Base-by-base conservation (phyloP, 1,140 invertebrate species). In the Choristoneura fumiferana region DNA sequence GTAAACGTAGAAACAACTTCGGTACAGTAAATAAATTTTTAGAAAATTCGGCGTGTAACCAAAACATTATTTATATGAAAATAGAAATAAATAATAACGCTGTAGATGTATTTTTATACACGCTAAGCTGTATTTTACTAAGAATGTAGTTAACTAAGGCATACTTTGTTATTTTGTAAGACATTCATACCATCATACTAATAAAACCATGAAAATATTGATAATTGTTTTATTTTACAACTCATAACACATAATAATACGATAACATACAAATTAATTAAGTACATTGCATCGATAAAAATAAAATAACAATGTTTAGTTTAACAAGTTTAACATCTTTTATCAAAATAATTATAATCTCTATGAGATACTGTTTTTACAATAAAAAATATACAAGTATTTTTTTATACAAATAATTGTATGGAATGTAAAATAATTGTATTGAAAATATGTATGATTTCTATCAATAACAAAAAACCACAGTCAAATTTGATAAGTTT, bases 121-220 rank as follows among this genome's bases (percentile, higher is more conserved):
- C 54, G 38, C 64, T 76, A 81, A 80, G 76, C 54, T 87, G 85
- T 87, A 84, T 85, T 84, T 84, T 84, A 78, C 65, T 84, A 80
- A 75, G 70, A 69, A 54, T 56, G 36, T 70, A 66, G 61, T 17
- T 60, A n/a, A n/a, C 40, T 80, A 73, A 73, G 59, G 57, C n/a
- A 34, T 18, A 62, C 65, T 75, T 68, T 58, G 68, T 69, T 57
- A 69, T 81, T 77, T 80, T 81, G 63, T 84, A 82, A 81, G 67
- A 73, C 65, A 73, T 79, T 58, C 67, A 76, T 76, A 84, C 64
- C 63, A 54, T 35, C 34, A 54, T 35, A 54, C 34, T 15, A 54
- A 54, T 54, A 49, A 49, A 49, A 49, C 6, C 22, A 49, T 29
- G 22, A 49, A 54, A 22, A 17, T 36, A 35, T 36, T 37, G 15